These are phyloP conservation scores for Pachycephus smyrnensis DNA, from an alignment of 2,888 invertebrate species.

Conservation along the genomic window DNA sequence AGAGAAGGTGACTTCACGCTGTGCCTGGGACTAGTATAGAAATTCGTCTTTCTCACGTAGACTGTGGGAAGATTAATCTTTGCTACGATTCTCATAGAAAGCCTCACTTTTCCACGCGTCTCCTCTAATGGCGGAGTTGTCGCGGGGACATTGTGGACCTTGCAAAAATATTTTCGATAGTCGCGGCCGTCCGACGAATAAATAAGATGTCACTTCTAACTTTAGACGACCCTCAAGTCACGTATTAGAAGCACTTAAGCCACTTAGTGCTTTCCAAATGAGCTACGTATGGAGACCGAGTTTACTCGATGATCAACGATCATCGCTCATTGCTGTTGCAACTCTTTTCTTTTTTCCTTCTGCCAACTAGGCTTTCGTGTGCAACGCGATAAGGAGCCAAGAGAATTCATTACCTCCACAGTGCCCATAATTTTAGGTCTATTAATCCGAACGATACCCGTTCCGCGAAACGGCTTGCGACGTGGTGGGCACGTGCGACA, in stretches of 20 bases:
- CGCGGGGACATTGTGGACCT: neutral
- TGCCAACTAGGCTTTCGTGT: neutral
- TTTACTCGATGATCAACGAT: neutral
- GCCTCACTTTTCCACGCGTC: neutral
- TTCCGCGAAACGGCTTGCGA: neutral
- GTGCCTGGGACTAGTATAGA: conserved; percentile 36
- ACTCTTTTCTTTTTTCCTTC: neutral
- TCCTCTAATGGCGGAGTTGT: neutral
- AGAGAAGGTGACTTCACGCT: conserved; percentile 23
- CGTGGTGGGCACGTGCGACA: neutral
- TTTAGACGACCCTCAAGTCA: neutral
- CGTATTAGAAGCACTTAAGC: conserved; percentile 38
- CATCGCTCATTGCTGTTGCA: neutral
- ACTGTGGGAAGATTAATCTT: conserved; percentile 42
- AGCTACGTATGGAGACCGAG: neutral
- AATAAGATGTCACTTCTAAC: neutral
- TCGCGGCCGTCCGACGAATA: neutral
- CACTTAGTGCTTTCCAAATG: conserved; percentile 30
- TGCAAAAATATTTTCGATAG: neutral
- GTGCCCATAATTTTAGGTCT: neutral
- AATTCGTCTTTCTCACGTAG: conserved; percentile 41
- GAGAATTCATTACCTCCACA: neutral
- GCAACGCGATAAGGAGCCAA: neutral
- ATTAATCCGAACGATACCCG: neutral
- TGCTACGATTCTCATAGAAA: conserved; percentile 11